Base-by-base conservation (phyloP, 2,113 vertebrate genomes). In the Clarias gariepinus region DNA sequence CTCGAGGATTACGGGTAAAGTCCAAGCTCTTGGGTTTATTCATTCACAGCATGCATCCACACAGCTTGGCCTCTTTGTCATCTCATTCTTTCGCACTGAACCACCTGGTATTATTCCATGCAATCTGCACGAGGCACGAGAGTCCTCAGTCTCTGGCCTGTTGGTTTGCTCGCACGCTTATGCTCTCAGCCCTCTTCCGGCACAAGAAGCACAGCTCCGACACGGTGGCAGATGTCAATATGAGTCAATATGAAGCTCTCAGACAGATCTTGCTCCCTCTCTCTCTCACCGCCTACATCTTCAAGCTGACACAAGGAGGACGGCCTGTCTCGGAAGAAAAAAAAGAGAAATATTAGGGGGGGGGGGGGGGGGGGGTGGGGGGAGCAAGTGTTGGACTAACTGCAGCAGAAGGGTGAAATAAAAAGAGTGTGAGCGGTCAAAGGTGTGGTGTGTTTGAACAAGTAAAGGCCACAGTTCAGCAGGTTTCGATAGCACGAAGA, bases 201-300 rank as follows among this genome's bases (percentile, higher is more conserved):
- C 83, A 73, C 81, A 76, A 55, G 78, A 69, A 69, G 81, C 91
- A 87, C 58, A 77, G 79, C 86, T 68, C 64, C 86, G 80, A 89
- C 89, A 90, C 74, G 41, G 86, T 74, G 91, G 89, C 94, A 93
- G 92, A 93, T 92, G 92, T 89, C 89, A 92, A 94, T 74, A 90
- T 92, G 93, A 94, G 91, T 92, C 93, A 92, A 91, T 88, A 90
- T 71, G 88, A 92, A 91, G 90, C 88, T 87, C 90, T 87, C 85
- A 87, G 90, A 90, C 89, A 90, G 90, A 90, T 91, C 90, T 90
- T 76, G 55, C 82, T 84, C 81, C 28, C 85, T 84, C 71, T 82
- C 66, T 86, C 87, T 91, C 91, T 86, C 90, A 89, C 89, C 89
- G 83, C 89, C 89, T 86, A 89, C 88, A 81, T 71, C 74, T 87